Evolutionary conservation across 2,797 vertebrate genomes (phyloP), one percentile per base, ranked within the genome.

Genomic region (Aythya fuligula): DNA sequence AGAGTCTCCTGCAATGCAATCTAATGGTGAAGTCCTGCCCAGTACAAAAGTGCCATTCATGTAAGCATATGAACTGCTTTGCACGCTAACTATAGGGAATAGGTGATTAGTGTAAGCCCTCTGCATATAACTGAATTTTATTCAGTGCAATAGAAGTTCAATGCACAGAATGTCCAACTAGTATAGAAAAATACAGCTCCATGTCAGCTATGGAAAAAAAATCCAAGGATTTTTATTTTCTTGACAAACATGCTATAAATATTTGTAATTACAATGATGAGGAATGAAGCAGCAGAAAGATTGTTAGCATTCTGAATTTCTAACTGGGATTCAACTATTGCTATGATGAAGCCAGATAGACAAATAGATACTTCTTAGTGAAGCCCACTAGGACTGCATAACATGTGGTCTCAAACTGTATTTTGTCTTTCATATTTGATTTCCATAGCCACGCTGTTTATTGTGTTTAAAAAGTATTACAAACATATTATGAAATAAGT

Each of bases 381-480:
- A 93, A 56, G 77, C 92, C 92, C 87, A n/a, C 65, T 27, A 62
- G 67, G 87, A 86, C 94, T 85, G 85, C 88, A 72, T 34, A 64
- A 69, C 9, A 1, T 8, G 3, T 89, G 86, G 88, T 89, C 75
- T 90, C 74, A 43, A 74, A 39, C 62, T 92, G 83, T 82, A 85
- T 85, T 92, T 94, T 93, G 88, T 89, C 90, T 53, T 89, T 65
- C 93, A 85, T 93, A 57, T 60, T 17, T 58, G 61, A 96, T 88
- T 91, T 92, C 83, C 61, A 57, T 94, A 92, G 57, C 91, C 86
- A 90, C 92, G 78, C 70, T 90, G 54, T 94, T 94, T 91, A 73
- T 91, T 94, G 87, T 95, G 83, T 94, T 91, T 71, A 85, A 90
- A 79, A 85, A 56, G 9, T 24, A 64, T 69, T 89, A 85, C 86